Evolutionary conservation across 2,797 vertebrate species (phyloP).

Genomic region (Otolemur crassicaudatus): DNA sequence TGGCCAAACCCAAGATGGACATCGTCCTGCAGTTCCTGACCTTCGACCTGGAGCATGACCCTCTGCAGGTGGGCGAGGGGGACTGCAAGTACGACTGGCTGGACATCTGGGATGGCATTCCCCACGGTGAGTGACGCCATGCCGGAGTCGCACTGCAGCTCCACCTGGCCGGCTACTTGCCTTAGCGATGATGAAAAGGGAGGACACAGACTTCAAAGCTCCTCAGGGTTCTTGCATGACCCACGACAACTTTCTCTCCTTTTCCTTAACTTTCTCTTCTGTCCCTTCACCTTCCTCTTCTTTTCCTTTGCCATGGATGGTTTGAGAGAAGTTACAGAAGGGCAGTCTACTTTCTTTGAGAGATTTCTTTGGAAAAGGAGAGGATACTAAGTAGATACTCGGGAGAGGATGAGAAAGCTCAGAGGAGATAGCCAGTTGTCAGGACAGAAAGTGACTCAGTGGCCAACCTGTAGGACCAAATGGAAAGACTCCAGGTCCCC

Average conservation of each 20-base stretch:
- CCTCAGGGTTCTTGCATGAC: not conserved
- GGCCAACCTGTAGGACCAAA: not conserved
- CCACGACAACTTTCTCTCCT: not conserved
- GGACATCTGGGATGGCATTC: slow-evolving; percentile 99
- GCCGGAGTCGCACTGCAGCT: not conserved
- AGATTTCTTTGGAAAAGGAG: not conserved
- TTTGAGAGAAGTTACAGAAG: not conserved
- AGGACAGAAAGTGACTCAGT: not conserved
- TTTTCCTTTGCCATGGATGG: not conserved
- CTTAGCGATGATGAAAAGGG: slow-evolving; percentile 47
- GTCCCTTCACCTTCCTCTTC: not conserved
- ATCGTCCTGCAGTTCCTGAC: slow-evolving; percentile 96
- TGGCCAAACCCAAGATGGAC: slow-evolving; percentile 96
- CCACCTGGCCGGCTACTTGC: slow-evolving; percentile 13
- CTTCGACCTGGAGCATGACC: slow-evolving; percentile 98
- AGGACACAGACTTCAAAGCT: not conserved
- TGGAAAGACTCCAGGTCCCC: not conserved
- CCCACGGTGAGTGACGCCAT: slow-evolving; percentile 91
- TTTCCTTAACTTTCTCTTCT: not conserved
- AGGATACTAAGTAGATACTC: not conserved
- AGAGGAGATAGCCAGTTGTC: not conserved
- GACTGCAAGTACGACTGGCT: slow-evolving; percentile 99
- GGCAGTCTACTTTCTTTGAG: not conserved
- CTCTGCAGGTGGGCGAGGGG: slow-evolving; percentile 94
- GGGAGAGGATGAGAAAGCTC: not conserved